Evolutionary conservation across 2,113 vertebrate genomes (phyloP), one percentile per base, ranked within the genome.

Genomic region (Labrus mixtus): DNA sequence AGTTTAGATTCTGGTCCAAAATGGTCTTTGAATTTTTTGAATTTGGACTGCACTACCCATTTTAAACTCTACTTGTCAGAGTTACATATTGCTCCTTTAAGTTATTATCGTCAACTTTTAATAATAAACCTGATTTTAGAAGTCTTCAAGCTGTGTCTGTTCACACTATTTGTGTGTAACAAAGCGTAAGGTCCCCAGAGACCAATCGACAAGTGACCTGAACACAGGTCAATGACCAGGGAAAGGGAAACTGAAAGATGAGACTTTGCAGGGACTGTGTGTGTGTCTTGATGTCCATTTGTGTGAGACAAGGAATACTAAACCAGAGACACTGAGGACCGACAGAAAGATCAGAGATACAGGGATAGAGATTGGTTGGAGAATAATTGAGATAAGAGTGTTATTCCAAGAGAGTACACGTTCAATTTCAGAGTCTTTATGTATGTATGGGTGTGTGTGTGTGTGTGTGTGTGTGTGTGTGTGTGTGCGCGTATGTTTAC

Each of bases 191-290:
- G 33, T 84, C 89, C 69, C 85, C 25, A 11, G 88, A 82, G 85
- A 75, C 20, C 70, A 79, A 83, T 88, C 71, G 64, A 64, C 37
- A 55, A 0, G 75, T 85, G 86, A 90, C 85, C 87, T 63, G 57
- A 84, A 69, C 76, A 82, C 76, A 82, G 88, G 87, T 89, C 90
- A 89, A 78, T 50, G 73, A 79, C 81, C 79, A 62, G 43, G 37
- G 70, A 83, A 67, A 82, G 76, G 73, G 73, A 77, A 78, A 77
- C 78, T 86, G 89, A 86, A 89, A 88, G 76, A 77, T 4, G 87
- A 87, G 84, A 80, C 81, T 50, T 60, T 56, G 57, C 53, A n/a
- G 39, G 16, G 71, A 33, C 53, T 25, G 60, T 39, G 41, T 33
- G 41, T 33, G 64, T 25, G 60, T 58, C 53, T 48, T 37, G 50